phyloP scores from a whole-genome alignment of 2,113 vertebrate species.

The Cyprinodon brontotheroides region DNA sequence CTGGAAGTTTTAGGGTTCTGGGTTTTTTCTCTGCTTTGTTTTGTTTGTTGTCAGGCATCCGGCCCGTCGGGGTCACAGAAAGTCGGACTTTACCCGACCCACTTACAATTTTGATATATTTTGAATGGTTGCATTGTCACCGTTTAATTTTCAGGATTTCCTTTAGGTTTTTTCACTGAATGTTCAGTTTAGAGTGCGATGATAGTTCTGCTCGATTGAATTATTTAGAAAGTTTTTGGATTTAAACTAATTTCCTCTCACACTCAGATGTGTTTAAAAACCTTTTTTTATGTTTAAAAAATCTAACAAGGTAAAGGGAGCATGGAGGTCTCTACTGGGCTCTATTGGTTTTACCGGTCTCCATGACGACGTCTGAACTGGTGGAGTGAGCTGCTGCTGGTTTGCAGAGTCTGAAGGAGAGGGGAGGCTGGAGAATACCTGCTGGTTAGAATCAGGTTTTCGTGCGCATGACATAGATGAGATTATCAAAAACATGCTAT shows the following conservation, averaged over 20 bases:
- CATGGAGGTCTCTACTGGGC: background rate
- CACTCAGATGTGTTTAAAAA: background rate
- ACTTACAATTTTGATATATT: too few species aligned
- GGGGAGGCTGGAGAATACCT: slow-evolving; percentile 75
- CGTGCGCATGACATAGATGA: background rate
- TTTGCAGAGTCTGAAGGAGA: slow-evolving; percentile 48
- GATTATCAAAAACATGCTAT: background rate
- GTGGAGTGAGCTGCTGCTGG: slow-evolving; percentile 68
- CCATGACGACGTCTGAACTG: slow-evolving; percentile 80
- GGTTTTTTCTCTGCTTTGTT: too few species aligned
- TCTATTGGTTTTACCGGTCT: slow-evolving; percentile 85
- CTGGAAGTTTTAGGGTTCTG: too few species aligned
- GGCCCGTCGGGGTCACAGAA: background rate
- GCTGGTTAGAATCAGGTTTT: slow-evolving; percentile 42
- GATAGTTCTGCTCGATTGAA: too few species aligned
- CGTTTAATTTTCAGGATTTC: too few species aligned
- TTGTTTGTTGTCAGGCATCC: too few species aligned
- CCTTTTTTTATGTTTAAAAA: background rate
- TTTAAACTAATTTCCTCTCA: too few species aligned
- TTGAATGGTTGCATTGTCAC: too few species aligned
- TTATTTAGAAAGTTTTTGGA: too few species aligned
- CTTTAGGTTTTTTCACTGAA: too few species aligned
- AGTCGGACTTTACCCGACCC: background rate
- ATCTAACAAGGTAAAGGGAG: background rate
- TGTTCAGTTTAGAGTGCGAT: too few species aligned